These are phyloP conservation scores for Eulithis testata DNA, from an alignment of 2,888 invertebrate genomes.

Conservation along the genomic window DNA sequence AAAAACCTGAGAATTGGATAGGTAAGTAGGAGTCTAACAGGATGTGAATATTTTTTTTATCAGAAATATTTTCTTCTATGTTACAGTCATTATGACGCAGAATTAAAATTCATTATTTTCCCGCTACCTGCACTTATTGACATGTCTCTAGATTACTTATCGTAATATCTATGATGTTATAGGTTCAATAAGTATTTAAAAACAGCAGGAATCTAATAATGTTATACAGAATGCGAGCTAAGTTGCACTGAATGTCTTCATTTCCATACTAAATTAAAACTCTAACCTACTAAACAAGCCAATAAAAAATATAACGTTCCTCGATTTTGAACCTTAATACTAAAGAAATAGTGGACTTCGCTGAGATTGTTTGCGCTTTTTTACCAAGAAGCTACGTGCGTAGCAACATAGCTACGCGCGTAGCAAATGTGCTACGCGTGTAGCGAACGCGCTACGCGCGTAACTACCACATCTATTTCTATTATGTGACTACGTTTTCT, in stretches of 20 bases:
- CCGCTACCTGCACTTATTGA: too few relatives aligned
- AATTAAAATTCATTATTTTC: too few relatives aligned
- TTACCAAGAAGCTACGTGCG: not conserved
- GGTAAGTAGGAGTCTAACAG: too few relatives aligned
- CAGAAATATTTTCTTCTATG: too few relatives aligned
- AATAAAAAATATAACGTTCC: not conserved
- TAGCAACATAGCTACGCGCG: not conserved
- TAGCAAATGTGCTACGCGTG: not conserved
- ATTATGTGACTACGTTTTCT: too few relatives aligned
- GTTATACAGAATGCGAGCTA: not conserved
- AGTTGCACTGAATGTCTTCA: not conserved
- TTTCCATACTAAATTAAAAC: constrained; percentile 9
- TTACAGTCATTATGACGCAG: too few relatives aligned
- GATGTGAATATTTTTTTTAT: too few relatives aligned
- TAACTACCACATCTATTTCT: too few relatives aligned
- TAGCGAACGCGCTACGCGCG: not conserved
- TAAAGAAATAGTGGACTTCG: not conserved
- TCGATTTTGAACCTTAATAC: not conserved
- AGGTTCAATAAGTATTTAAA: not conserved
- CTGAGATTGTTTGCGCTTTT: too few relatives aligned
- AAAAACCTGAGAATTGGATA: too few relatives aligned
- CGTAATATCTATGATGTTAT: too few relatives aligned
- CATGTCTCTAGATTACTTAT: too few relatives aligned
- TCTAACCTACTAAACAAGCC: not conserved
- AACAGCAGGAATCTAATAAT: not conserved